Evolutionary conservation across 2,113 vertebrate genomes (phyloP), one percentile per base, ranked within the genome.

Genomic region (Solea solea): DNA sequence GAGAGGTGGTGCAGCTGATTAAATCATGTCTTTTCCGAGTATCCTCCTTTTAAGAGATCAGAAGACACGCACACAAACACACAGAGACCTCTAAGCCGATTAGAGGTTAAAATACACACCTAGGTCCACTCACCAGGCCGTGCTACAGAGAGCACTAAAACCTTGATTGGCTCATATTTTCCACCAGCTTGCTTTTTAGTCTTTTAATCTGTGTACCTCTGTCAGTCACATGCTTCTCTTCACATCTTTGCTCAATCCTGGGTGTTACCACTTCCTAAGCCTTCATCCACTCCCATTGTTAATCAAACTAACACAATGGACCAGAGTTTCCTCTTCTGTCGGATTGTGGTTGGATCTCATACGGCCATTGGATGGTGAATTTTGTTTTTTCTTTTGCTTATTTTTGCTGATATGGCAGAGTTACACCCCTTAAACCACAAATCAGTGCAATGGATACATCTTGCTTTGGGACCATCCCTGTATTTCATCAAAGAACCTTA

Each of bases 251-350:
- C 40, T 12, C 49, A 78, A 69, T 55, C 10, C 44, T 48, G 85
- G 80, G 82, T 64, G 72, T 64, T 72, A 81, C 61, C 46, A 5
- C 70, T 88, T 84, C 86, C 88, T 72, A 40, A 21, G 21, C 51
- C 86, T 82, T 73, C 60, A 67, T 83, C 72, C 65, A 65, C 76
- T 71, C 64, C 55, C 40, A 12, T 46, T 46, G 64, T 84, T 81
- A 74, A 80, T 90, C 34, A 68, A 55, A 66, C 61, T 67, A 44
- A 28, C 51, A 86, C 90, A 90, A 84, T 88, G 62, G 80, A 41
- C 12, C 86, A 68, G 60, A 69, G 76, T 67, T 88, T 85, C 83
- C 86, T 81, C 59, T 73, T 61, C 50, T 64, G 59, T 82, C 80
- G 81, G 56, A 72, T 46, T 11, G 28, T 8, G 58, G 9, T 3